Conservation (phyloP, 2,113 vertebrate species). For the Podarcis cretensis region DNA sequence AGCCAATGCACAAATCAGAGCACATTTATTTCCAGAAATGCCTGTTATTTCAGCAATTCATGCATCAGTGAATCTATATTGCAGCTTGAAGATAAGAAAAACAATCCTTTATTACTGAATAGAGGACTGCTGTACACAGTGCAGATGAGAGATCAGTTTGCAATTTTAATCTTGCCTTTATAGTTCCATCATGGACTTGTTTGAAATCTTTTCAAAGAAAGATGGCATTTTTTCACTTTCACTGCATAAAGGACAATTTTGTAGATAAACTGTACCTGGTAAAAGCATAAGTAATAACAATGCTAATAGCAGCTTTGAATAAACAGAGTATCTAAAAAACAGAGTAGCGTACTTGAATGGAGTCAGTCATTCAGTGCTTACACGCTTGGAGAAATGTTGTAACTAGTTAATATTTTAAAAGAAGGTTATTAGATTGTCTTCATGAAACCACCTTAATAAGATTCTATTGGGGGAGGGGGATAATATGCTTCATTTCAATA, state of each 20-base stretch:
- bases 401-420: background rate
- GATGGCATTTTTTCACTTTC: background rate
- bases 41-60: slow-evolving; percentile 38
- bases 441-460: background rate
- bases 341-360: background rate
- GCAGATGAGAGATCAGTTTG: slow-evolving; percentile 1
- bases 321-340: background rate
- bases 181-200: background rate
- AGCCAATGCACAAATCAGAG: slow-evolving; percentile 29
- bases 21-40: slow-evolving; percentile 39
- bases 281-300: background rate
- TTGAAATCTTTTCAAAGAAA: slow-evolving; percentile 27
- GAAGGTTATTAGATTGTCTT: background rate
- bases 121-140: slow-evolving; percentile 13
- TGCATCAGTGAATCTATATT: slow-evolving; percentile 7
- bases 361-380: background rate
- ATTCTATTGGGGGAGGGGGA: background rate
- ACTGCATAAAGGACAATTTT: background rate
- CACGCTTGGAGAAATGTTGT: background rate
- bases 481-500: background rate
- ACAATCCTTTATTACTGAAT: slow-evolving; percentile 19
- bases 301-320: background rate
- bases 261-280: background rate
- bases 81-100: slow-evolving; percentile 28
- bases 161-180: slow-evolving; percentile 27